Evolutionary conservation across 2,888 invertebrate species (phyloP).

Genomic region (Ormyrus thymus): DNA sequence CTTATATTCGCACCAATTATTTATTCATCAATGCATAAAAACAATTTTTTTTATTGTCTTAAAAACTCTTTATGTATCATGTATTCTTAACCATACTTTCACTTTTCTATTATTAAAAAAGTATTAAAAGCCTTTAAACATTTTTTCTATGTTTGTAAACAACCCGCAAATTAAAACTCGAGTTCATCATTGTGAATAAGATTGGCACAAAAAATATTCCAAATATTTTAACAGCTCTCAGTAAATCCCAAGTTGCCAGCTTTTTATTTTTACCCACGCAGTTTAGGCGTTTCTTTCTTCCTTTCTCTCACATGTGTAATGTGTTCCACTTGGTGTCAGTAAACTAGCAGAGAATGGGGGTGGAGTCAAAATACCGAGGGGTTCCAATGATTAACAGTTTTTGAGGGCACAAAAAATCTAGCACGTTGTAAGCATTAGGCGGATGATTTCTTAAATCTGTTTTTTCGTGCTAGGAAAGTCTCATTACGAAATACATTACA

Average conservation of each 20-base stretch:
- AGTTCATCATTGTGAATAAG: too few relatives aligned
- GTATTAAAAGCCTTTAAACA: too few relatives aligned
- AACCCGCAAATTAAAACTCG: too few relatives aligned
- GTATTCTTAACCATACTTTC: too few relatives aligned
- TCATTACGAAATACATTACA: neutral
- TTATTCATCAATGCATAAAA: too few relatives aligned
- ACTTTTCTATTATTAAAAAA: too few relatives aligned
- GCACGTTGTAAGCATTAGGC: slow-evolving; percentile 10
- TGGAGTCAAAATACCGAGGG: slow-evolving; percentile 39
- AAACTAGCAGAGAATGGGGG: slow-evolving; percentile 40
- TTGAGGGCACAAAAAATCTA: slow-evolving; percentile 23
- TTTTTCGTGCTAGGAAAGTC: slow-evolving; percentile 1
- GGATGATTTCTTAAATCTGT: slow-evolving; percentile 27
- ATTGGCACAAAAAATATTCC: too few relatives aligned
- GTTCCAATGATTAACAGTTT: slow-evolving; percentile 20
- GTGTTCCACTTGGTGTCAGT: slow-evolving; percentile 31
- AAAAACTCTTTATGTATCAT: too few relatives aligned
- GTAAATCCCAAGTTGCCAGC: slow-evolving; percentile 11
- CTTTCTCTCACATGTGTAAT: neutral
- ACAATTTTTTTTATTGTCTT: too few relatives aligned
- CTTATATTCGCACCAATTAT: too few relatives aligned
- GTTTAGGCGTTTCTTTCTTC: slow-evolving; percentile 19
- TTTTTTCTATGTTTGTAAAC: too few relatives aligned
- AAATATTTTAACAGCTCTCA: neutral
- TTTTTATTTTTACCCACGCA: slow-evolving; percentile 12